Base-by-base conservation (phyloP, 2,797 vertebrate species). In the Periophthalmus magnuspinnatus region DNA sequence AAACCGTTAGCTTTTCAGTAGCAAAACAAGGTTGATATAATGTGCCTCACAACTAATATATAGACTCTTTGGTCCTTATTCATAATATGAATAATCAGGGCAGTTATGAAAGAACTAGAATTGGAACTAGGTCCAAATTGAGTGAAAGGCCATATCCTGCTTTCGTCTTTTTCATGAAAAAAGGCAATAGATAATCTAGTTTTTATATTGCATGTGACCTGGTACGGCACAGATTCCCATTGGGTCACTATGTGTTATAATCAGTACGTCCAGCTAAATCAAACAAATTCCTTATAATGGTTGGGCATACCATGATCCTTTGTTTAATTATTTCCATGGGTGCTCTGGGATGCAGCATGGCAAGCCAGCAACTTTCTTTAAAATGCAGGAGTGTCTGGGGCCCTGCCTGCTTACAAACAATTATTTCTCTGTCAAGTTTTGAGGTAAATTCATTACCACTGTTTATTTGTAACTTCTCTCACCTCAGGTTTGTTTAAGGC, bases 31-130 rank as follows among this genome's bases (percentile, higher is more conserved):
- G 70, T 71, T n/a, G 38, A 78, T 61, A 83, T 70, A 81, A 72
- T 78, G 70, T 55, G 71, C 70, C 80, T 82, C 78, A 88, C 88
- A 69, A 81, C 71, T 84, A 87, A 88, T 75, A 77, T 75, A 50
- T 65, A 75, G 67, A 32, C 41, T 73, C 79, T 82, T 77, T 68
- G 50, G 58, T 80, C 41, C 36, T 33, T 59, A 68, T 28, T 65
- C 13, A 21, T 67, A 71, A 24, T 62, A 74, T 21, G 41, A 72
- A 65, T 80, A 79, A 83, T 84, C 73, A 69, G 75, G 67, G 68
- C 28, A 34, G 67, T 70, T 75, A 70, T 75, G 70, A 82, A 76
- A 81, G 74, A 84, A 76, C 45, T 74, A 68, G 74, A 45, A 62
- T 47, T 63, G 70, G 17, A 69, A 69, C 72, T 63, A 75, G 68